Evolutionary conservation across 2,797 vertebrate species (phyloP).

Genomic region (Rhyacichthys aspro): DNA sequence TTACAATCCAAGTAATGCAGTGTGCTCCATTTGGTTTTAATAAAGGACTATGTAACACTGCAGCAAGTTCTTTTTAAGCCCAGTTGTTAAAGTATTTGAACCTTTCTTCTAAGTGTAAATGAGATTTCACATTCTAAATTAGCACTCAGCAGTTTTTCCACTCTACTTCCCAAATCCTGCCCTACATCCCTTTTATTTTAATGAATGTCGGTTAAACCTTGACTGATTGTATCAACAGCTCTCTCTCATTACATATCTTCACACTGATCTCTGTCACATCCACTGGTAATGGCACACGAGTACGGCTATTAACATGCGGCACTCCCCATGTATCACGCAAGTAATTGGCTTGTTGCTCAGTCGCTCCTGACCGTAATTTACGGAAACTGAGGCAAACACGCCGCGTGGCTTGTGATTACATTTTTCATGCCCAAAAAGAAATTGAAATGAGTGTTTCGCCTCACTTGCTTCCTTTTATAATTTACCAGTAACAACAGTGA

Average conservation of each 20-base stretch:
- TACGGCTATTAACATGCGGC: slow-evolving; percentile 29
- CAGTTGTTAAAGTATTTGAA: background rate
- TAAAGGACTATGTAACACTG: background rate
- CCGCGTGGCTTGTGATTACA: slow-evolving; percentile 17
- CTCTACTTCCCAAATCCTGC: slow-evolving; percentile 1
- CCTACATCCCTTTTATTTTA: slow-evolving; percentile 44
- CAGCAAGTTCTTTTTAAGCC: background rate
- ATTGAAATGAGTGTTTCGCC: slow-evolving; percentile 27
- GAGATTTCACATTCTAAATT: slow-evolving; percentile 17
- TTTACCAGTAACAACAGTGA: slow-evolving; percentile 29
- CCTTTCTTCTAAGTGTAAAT: background rate
- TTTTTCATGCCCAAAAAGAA: slow-evolving; percentile 33
- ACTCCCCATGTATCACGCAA: slow-evolving; percentile 22
- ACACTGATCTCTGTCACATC: slow-evolving; percentile 39
- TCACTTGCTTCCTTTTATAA: slow-evolving; percentile 20
- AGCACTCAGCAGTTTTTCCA: slow-evolving; percentile 20
- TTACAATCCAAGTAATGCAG: background rate
- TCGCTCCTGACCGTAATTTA: slow-evolving; percentile 28
- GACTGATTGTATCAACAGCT: slow-evolving; percentile 48
- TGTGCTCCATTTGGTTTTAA: background rate
- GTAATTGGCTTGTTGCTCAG: slow-evolving; percentile 31
- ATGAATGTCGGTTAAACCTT: slow-evolving; percentile 52
- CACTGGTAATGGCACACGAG: slow-evolving; percentile 41
- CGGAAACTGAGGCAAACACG: slow-evolving; percentile 17
- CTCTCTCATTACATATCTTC: slow-evolving; percentile 53